Conservation (phyloP, 1,140 invertebrate genomes). For the Lepidurus couesii region DNA sequence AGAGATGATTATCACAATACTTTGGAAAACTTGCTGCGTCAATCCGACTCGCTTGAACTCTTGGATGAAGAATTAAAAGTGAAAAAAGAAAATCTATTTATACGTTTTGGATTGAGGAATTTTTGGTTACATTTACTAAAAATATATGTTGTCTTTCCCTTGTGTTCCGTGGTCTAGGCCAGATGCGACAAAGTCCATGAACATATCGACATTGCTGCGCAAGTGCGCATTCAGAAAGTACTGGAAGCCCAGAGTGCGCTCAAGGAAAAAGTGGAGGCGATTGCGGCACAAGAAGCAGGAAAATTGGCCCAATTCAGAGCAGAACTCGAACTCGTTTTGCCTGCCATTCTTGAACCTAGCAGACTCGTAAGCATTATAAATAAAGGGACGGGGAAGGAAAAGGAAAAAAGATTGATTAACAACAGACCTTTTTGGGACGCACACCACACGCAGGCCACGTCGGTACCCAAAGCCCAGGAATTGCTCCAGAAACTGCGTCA, state of each 20-base stretch:
- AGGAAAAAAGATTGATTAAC: not conserved
- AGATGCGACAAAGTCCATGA: conserved; percentile 36
- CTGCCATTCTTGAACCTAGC: conserved; percentile 28
- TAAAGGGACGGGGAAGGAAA: conserved; percentile 25
- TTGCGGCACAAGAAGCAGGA: conserved; percentile 32
- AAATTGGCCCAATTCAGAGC: conserved; percentile 28
- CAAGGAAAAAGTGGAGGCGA: conserved; percentile 35
- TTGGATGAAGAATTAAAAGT: conserved; percentile 30
- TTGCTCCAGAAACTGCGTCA: conserved; percentile 4
- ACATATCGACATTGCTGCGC: conserved; percentile 39
- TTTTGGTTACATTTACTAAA: not conserved
- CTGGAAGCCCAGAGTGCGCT: conserved; percentile 37
- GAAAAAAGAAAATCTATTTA: not conserved
- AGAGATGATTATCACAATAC: conserved; percentile 43
- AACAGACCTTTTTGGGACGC: not conserved
- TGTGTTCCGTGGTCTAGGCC: not conserved
- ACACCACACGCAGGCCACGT: not conserved
- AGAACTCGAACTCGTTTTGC: conserved; percentile 29
- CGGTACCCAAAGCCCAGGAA: conserved; percentile 28
- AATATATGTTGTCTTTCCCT: too few relatives aligned
- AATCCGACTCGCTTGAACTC: conserved; percentile 13
- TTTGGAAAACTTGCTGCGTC: conserved; percentile 16
- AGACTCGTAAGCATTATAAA: conserved; percentile 29
- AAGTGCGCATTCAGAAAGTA: conserved; percentile 39
- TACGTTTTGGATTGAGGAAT: not conserved